Percentiles rank a stretch among this genome's conserved stretches.
Conservation (phyloP, 2,797 vertebrate species). For the Rhincodon typus region DNA sequence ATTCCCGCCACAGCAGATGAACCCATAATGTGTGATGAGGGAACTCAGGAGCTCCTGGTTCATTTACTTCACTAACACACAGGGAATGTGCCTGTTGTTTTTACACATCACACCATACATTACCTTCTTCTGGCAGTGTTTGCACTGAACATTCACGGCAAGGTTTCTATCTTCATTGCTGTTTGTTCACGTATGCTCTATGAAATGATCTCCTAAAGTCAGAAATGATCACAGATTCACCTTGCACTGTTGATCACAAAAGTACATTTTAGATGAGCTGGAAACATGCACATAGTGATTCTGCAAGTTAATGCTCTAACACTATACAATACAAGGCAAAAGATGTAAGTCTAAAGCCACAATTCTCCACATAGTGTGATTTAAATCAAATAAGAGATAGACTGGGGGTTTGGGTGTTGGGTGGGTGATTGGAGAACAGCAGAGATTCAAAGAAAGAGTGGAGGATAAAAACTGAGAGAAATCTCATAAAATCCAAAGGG, state of each 20-base stretch:
- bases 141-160: background rate
- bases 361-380: background rate
- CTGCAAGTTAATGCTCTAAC: background rate
- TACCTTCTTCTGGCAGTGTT: background rate
- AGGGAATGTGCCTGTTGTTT: background rate
- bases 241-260: constrained; percentile 2
- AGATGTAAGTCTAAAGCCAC: background rate
- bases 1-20: background rate
- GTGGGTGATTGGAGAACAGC: no score
- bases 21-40: constrained; percentile 10
- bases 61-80: constrained; percentile 21
- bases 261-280: background rate
- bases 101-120: background rate
- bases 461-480: background rate
- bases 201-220: constrained; percentile 1
- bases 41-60: constrained; percentile 1
- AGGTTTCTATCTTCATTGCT: constrained; percentile 10
- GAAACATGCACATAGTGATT: background rate
- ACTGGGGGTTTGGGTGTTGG: background rate
- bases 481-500: no score
- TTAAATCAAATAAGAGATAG: background rate
- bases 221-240: constrained; percentile 18
- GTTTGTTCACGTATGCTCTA: background rate
- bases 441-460: background rate
- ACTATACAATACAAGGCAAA: background rate